Base-by-base conservation (phyloP, 1,140 invertebrate genomes). In the Trichonephila clavipes region DNA sequence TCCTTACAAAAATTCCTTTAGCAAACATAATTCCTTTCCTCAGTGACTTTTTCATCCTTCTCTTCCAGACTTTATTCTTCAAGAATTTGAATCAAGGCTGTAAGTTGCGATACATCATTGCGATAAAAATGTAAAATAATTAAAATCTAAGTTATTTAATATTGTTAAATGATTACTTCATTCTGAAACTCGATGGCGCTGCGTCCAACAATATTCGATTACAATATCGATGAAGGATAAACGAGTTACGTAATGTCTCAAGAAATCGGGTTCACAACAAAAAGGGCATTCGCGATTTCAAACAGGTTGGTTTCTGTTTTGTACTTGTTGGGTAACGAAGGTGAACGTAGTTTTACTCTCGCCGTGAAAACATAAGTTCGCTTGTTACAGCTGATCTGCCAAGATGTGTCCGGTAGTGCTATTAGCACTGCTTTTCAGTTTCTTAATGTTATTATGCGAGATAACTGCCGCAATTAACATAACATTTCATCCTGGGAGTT, bases 331-430 rank as follows among this genome's bases (percentile, higher is more conserved):
- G 19, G 7, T 21, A 51, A 59, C 62, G 88, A 58, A 89, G 88
- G 66, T 77, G 34, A 72, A n/a, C 66, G 7, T 3, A 83, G 58
- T 28, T 28, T 59, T 21, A 19, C 21, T n/a, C 28, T 24, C 72
- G 44, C 44, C 8, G n/a, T 51, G 51, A 85, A 83, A 51, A 83
- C n/a, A 40, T 77, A 16, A 40, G 14, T 18, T 19, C 24, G 10
- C 83, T 7, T 59, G 58, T 85, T 44, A 85, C 82, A 19, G 44
- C 82, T 85, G 40, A 51, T 85, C 51, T 77, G 44, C 12, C 24
- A 89, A 94, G 44, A 95, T 95, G 94, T 95, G 94, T 87, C 94
- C 94, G 18, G 92, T 95, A 24, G 90, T 95, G 19, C 44, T 94
- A 18, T 82, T 95, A 34, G 92, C 94, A 6, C 59, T 95, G 12